Percentiles rank a stretch among this genome's conserved stretches.
Conservation (phyloP, 2,113 vertebrate species). For the Gopherus evgoodei region DNA sequence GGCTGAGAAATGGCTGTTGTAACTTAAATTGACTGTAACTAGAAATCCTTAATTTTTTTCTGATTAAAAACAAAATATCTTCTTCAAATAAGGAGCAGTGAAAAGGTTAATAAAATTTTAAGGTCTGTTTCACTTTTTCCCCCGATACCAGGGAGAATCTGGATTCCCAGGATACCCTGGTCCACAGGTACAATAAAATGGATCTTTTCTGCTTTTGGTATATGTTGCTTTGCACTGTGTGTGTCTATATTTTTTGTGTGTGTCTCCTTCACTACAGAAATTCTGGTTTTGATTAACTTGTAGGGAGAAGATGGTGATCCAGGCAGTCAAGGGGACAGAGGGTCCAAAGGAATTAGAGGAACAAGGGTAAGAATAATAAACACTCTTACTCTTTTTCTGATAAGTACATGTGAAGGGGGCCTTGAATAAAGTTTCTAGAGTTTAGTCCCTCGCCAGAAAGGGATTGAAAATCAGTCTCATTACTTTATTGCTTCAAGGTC, state of each 20-base stretch:
- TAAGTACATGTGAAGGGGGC: not conserved
- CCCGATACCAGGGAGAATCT: slow-evolving; percentile 79
- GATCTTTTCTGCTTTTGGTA: not conserved
- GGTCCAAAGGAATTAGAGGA: slow-evolving; percentile 85
- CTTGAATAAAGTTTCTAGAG: not conserved
- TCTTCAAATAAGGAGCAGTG: not conserved
- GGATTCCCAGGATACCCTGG: slow-evolving; percentile 88
- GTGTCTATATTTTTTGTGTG: not conserved
- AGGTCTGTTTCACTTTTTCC: slow-evolving; percentile 17
- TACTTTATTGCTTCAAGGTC: not conserved
- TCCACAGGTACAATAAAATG: slow-evolving; percentile 74
- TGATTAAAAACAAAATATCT: not conserved
- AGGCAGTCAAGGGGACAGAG: slow-evolving; percentile 79
- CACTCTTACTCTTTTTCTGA: not conserved
- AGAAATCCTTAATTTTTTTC: not conserved
- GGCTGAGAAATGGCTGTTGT: not conserved
- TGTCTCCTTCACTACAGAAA: not conserved
- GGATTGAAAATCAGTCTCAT: not conserved
- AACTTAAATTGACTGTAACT: not conserved
- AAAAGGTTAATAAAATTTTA: not conserved
- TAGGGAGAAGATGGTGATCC: slow-evolving; percentile 85
- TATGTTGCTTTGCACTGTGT: not conserved
- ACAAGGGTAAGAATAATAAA: slow-evolving; percentile 79
- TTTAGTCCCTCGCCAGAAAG: not conserved
- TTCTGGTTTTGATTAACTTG: slow-evolving; percentile 50